Evolutionary conservation across 1,140 invertebrate species (phyloP).

Genomic region (Gryllus bimaculatus): DNA sequence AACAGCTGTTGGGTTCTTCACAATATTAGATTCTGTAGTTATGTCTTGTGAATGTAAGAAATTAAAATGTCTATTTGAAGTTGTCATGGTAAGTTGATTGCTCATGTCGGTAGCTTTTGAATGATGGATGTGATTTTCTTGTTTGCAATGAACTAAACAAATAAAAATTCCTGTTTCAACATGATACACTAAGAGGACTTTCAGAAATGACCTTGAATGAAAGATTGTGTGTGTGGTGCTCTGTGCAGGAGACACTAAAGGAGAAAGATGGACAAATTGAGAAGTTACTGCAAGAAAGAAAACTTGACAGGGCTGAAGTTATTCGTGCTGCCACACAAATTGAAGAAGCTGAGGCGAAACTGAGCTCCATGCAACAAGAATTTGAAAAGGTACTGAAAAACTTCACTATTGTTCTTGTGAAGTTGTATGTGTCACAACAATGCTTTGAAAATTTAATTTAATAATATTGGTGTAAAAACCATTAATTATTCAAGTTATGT

Average conservation of each 20-base stretch:
- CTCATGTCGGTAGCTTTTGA: too few relatives aligned
- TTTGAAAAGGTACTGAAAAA: constrained; percentile 35
- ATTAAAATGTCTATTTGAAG: too few relatives aligned
- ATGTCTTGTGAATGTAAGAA: too few relatives aligned
- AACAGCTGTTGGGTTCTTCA: too few relatives aligned
- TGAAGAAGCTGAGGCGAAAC: constrained; percentile 52
- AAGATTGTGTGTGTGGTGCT: too few relatives aligned
- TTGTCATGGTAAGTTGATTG: too few relatives aligned
- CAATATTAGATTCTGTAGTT: too few relatives aligned
- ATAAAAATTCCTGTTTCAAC: too few relatives aligned
- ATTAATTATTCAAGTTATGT: neutral
- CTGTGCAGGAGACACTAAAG: constrained; percentile 68
- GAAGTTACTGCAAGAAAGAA: constrained; percentile 76
- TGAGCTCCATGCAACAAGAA: constrained; percentile 39
- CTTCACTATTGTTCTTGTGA: neutral
- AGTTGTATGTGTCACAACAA: neutral
- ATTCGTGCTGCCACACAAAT: constrained; percentile 59
- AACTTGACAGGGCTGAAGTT: constrained; percentile 77
- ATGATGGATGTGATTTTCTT: too few relatives aligned
- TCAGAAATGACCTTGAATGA: too few relatives aligned
- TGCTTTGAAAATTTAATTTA: neutral
- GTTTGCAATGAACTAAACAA: too few relatives aligned
- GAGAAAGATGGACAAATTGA: constrained; percentile 91
- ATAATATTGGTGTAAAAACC: neutral
- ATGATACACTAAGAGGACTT: too few relatives aligned